Conservation (phyloP, 1,140 invertebrate genomes). For the Platyura marginata region DNA sequence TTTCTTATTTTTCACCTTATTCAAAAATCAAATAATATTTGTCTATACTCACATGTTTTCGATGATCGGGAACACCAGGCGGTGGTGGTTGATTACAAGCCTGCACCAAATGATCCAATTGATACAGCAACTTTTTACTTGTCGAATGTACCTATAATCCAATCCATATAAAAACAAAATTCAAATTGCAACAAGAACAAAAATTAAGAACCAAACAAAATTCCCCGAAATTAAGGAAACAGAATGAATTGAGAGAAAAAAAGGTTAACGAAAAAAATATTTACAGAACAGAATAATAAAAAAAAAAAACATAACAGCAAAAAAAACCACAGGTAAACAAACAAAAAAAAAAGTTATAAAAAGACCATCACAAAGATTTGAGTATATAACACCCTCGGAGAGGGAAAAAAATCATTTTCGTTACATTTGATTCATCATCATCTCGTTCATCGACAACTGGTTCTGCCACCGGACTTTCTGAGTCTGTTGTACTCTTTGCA, state of each 20-base stretch:
- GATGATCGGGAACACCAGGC: conserved; percentile 21
- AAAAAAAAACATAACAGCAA: too few species aligned
- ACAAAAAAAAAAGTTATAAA: too few species aligned
- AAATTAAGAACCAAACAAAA: neutral
- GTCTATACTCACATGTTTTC: conserved; percentile 9
- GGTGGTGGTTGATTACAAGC: conserved; percentile 73
- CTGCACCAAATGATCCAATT: conserved; percentile 88
- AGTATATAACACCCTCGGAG: too few species aligned
- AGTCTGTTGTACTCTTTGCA: conserved; percentile 10
- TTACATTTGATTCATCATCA: conserved; percentile 1
- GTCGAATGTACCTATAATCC: conserved; percentile 74
- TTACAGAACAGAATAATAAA: too few species aligned
- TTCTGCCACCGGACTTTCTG: too few species aligned
- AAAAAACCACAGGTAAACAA: too few species aligned
- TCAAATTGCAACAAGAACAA: neutral
- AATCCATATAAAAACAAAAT: neutral
- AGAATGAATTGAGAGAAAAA: neutral
- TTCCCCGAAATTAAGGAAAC: neutral
- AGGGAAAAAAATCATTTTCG: neutral
- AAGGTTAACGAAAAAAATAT: too few species aligned
- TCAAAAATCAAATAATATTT: neutral
- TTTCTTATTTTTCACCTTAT: too few species aligned
- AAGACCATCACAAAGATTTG: too few species aligned
- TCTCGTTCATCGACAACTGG: neutral
- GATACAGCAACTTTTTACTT: conserved; percentile 89